Conservation (phyloP, 2,113 vertebrate genomes). For the Aramus guarauna region DNA sequence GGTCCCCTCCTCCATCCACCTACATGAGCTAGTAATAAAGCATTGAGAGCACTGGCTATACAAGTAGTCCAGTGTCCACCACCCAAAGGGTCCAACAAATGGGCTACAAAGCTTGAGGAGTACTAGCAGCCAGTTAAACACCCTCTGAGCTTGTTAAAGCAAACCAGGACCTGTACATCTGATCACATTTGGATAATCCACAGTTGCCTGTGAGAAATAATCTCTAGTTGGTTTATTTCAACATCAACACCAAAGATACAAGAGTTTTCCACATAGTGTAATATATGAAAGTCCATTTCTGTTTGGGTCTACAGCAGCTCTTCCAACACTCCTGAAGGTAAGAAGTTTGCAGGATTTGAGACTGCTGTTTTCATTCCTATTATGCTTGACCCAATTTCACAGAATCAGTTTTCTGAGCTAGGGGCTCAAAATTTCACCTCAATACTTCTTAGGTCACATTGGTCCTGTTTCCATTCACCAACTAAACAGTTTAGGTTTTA, state of each 20-base stretch:
- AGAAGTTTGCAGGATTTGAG: no score
- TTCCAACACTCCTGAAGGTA: no score
- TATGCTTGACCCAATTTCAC: no score
- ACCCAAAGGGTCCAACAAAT: not conserved
- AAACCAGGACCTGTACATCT: not conserved
- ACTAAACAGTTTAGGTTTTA: not conserved
- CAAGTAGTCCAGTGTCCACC: not conserved
- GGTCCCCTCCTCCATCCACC: not conserved
- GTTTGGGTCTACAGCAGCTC: no score
- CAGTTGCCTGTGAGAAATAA: not conserved
- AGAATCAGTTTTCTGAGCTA: not conserved
- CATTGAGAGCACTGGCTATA: no score
- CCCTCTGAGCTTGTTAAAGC: not conserved
- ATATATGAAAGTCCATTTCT: no score
- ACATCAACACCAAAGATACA: no score
- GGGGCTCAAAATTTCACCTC: not conserved
- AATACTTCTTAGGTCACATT: not conserved
- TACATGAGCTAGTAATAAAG: not conserved
- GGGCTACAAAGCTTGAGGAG: not conserved
- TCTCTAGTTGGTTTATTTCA: no score
- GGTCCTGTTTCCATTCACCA: not conserved
- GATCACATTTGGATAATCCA: not conserved
- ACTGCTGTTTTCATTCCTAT: no score
- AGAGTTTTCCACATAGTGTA: no score
- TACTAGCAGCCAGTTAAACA: not conserved